phyloP scores from a whole-genome alignment of 2,888 invertebrate genomes.

The Drosophila infuscata region DNA sequence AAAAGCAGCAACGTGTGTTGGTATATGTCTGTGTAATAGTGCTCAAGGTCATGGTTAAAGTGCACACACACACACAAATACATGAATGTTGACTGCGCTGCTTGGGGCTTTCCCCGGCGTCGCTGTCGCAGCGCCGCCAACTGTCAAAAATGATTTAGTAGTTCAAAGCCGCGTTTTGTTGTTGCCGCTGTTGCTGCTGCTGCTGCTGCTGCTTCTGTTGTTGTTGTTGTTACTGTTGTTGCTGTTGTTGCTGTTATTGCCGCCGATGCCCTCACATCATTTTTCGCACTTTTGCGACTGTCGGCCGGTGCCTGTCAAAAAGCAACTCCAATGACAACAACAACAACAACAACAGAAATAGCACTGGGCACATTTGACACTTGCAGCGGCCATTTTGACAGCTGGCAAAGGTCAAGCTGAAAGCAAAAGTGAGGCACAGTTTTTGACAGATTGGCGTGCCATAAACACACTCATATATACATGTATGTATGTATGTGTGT shows the following conservation, averaged over 20 bases:
- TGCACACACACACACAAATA: conserved; percentile 44
- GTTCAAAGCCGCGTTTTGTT: conserved; percentile 81
- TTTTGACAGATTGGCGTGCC: conserved; percentile 79
- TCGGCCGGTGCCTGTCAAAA: conserved; percentile 62
- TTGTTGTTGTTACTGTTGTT: conserved; percentile 7
- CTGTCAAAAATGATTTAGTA: conserved; percentile 82
- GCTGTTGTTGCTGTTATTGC: conserved; percentile 23
- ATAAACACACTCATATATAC: background rate
- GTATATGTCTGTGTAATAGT: conserved; percentile 54
- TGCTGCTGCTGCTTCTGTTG: conserved; percentile 17
- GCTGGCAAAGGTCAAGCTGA: conserved; percentile 76
- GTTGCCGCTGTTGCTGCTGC: conserved; percentile 27
- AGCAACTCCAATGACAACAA: conserved; percentile 52
- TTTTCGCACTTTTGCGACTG: conserved; percentile 60
- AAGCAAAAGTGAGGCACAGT: conserved; percentile 71
- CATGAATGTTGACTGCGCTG: conserved; percentile 57
- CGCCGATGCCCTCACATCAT: conserved; percentile 37
- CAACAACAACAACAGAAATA: conserved; percentile 15
- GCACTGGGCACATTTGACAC: conserved; percentile 49
- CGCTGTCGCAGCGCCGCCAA: conserved; percentile 69
- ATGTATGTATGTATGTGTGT: background rate
- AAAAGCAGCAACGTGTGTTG: conserved; percentile 54
- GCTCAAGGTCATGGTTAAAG: conserved; percentile 79
- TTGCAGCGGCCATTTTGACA: conserved; percentile 77
- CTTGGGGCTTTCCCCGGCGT: conserved; percentile 77